Base-by-base conservation (phyloP, 1,140 invertebrate genomes). In the Branchinecta lindahli region DNA sequence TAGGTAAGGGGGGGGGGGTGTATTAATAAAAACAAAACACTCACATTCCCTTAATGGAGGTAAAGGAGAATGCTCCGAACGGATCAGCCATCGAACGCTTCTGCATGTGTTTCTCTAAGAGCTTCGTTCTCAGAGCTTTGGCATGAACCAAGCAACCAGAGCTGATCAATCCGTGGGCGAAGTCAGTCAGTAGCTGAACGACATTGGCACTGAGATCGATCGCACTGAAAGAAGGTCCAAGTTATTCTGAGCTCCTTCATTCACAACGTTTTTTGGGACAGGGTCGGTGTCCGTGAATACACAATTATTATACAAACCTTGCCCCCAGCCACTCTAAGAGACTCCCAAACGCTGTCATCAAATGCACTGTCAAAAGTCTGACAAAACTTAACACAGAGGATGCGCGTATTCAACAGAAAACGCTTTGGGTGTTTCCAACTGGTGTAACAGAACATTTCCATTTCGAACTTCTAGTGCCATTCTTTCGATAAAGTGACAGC, bases 131-230 rank as follows among this genome's bases (percentile, higher is more conserved):
- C 67, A 98, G 77, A 7, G 90, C 86, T 81, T 92, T 91, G 7
- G 94, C 93, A 80, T 94, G 86, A 12, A 86, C 88, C 18, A 97
- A 81, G 87, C 68, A 93, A 84, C 76, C 88, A 84, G 78, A 87
- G 86, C 73, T 79, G 12, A 98, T 86, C 45, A 98, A 80, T 77
- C 94, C 88, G 78, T 93, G 92, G 10, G 95, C 91, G 77, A 96
- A 94, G 76, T 93, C 87, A 84, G 93, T 91, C 47, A 93, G 81
- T 71, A 87, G 86, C 75, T 86, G 84, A 68, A 92, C 81, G 47
- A 91, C 79, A 44, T 83, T 79, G 65, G 87, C 84, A 73, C 91
- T 87, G 73, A 95, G 80, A 80, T 96, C 94, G 10, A 86, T 86
- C 74, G 87, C 85, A 46, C 92, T 94, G 77, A 15, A 81, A 80